Percentiles rank a stretch among this genome's conserved stretches.
Evolutionary conservation across 2,797 vertebrate species (phyloP).

Genomic region (Melanotaenia nigrans): DNA sequence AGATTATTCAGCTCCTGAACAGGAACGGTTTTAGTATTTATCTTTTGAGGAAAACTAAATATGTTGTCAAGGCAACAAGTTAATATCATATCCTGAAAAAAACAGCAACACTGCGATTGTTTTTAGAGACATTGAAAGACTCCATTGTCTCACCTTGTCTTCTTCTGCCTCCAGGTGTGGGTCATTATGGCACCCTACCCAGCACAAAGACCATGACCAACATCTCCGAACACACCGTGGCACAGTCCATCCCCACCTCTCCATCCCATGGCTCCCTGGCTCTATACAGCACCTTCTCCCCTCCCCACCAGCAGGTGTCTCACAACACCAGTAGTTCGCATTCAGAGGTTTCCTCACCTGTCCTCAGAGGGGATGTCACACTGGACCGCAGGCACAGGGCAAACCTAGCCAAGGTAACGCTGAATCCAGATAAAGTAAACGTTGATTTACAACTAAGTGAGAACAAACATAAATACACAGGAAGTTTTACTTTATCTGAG

Average conservation of each 20-base stretch:
- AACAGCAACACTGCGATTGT: too few relatives aligned
- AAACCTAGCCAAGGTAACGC: constrained; percentile 58
- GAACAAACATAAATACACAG: too few relatives aligned
- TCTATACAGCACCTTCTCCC: constrained; percentile 88
- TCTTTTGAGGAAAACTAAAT: too few relatives aligned
- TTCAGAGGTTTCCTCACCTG: constrained; percentile 87
- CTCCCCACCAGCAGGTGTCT: constrained; percentile 73
- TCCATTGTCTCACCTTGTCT: background rate
- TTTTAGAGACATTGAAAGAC: too few relatives aligned
- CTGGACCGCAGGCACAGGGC: constrained; percentile 87
- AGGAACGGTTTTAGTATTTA: too few relatives aligned
- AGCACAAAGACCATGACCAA: constrained; percentile 89
- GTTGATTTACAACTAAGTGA: too few relatives aligned
- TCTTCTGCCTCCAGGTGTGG: constrained; percentile 65
- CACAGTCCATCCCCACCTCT: constrained; percentile 88
- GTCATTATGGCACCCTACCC: constrained; percentile 87
- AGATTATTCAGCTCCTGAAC: too few relatives aligned
- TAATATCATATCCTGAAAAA: too few relatives aligned
- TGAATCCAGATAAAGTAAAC: too few relatives aligned
- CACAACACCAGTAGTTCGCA: constrained; percentile 72
- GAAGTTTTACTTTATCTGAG: too few relatives aligned
- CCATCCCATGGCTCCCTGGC: constrained; percentile 91
- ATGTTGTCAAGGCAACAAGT: too few relatives aligned
- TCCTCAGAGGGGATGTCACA: constrained; percentile 86
- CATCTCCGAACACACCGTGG: constrained; percentile 84